A percentile compares a stretch with the other conserved stretches of the same genome.
Evolutionary conservation across 2,113 vertebrate genomes (phyloP).

Genomic region (Sardina pilchardus): DNA sequence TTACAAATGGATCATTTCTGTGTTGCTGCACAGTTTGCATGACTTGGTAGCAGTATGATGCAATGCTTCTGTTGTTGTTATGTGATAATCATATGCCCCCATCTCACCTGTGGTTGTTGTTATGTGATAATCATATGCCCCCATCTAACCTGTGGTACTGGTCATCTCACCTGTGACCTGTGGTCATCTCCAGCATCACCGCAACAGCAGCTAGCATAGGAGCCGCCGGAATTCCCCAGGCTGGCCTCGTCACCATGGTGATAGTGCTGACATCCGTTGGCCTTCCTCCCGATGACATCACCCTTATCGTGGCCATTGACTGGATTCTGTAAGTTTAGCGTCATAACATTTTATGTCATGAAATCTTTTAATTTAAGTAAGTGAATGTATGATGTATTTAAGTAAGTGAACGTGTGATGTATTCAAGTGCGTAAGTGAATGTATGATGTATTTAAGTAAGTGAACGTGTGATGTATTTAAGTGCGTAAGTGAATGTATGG

Average conservation of each 20-base stretch:
- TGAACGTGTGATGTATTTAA: background rate
- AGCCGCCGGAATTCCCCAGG: slow-evolving; percentile 84
- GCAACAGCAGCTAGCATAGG: slow-evolving; percentile 77
- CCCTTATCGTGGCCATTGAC: slow-evolving; percentile 82
- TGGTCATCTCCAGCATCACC: slow-evolving; percentile 66
- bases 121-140: no score
- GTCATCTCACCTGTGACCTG: background rate
- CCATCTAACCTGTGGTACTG: background rate
- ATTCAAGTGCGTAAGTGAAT: background rate
- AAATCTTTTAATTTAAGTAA: no score
- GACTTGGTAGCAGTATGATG: background rate
- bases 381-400: background rate
- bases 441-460: background rate
- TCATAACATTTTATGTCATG: background rate
- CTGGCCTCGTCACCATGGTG: slow-evolving; percentile 86
- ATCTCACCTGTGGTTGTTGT: background rate
- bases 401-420: no score
- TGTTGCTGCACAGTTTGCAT: background rate
- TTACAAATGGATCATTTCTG: no score
- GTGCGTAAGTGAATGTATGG: no score
- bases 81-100: background rate
- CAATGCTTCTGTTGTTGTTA: no score
- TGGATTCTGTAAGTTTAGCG: slow-evolving; percentile 81
- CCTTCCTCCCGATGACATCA: slow-evolving; percentile 83
- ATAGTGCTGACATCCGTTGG: slow-evolving; percentile 87